Evolutionary conservation across 2,113 vertebrate species (phyloP).

Genomic region (Oreocharis arfaki): DNA sequence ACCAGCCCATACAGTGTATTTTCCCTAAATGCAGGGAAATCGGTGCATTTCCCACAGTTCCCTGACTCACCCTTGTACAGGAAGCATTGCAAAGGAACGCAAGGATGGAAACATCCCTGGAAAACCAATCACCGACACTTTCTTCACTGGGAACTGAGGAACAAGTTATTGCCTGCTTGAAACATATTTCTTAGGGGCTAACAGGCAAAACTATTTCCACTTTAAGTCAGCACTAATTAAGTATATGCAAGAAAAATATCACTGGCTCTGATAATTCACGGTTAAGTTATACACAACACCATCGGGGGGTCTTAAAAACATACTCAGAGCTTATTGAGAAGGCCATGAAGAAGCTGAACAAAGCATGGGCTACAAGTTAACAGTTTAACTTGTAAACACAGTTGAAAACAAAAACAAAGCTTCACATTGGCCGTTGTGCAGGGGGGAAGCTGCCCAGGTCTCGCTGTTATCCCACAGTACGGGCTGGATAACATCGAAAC

Average conservation of each 20-base stretch:
- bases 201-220: background rate
- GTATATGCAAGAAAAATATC: background rate
- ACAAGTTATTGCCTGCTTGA: background rate
- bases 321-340: background rate
- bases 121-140: background rate
- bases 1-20: rapidly evolving
- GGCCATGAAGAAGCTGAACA: background rate
- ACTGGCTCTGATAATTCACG: background rate
- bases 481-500: rapidly evolving
- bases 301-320: background rate
- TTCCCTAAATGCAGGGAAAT: background rate
- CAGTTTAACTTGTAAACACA: background rate
- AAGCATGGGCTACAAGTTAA: background rate
- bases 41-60: rapidly evolving
- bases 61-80: background rate
- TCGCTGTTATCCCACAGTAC: rapidly evolving
- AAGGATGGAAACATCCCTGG: background rate
- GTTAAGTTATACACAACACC: background rate
- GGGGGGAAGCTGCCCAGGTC: background rate
- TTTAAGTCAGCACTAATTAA: background rate
- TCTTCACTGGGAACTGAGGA: background rate
- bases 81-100: background rate
- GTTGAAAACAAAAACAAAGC: too few species aligned
- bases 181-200: background rate
- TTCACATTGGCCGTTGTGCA: rapidly evolving